These are phyloP conservation scores for Panthera uncia DNA, from an alignment of 2,113 vertebrate species.

Conservation along the genomic window DNA sequence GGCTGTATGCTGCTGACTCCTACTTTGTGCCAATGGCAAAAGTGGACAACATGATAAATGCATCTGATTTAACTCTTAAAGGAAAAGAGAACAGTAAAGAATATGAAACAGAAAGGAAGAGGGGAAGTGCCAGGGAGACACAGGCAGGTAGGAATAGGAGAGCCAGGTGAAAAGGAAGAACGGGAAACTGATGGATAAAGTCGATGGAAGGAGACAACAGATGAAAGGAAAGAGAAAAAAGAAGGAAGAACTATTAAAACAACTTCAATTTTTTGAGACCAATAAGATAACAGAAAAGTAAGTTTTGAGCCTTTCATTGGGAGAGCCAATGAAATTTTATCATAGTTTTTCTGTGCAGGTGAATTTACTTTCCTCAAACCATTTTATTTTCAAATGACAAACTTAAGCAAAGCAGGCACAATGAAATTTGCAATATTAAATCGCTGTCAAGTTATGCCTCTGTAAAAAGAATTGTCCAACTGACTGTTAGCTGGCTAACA, in stretches of 20 bases:
- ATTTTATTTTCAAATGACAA: constrained; percentile 70
- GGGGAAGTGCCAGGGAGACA: neutral
- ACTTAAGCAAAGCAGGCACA: constrained; percentile 65
- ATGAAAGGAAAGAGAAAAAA: constrained; percentile 28
- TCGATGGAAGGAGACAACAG: neutral
- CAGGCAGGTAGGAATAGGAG: neutral
- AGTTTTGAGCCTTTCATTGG: neutral
- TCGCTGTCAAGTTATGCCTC: constrained; percentile 63
- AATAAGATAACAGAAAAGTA: constrained; percentile 16
- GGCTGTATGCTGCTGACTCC: neutral
- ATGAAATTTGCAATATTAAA: constrained; percentile 67
- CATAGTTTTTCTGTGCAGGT: constrained; percentile 52
- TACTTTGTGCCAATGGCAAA: neutral
- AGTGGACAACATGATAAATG: neutral
- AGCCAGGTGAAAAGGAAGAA: neutral
- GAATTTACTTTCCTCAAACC: constrained; percentile 53
- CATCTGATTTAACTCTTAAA: constrained; percentile 37
- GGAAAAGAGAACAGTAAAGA: neutral
- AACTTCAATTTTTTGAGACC: constrained; percentile 39
- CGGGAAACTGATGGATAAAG: neutral
- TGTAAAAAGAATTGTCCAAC: constrained; percentile 57
- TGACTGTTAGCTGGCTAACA: constrained; percentile 67
- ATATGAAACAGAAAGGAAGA: neutral
- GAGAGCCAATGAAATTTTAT: constrained; percentile 39
- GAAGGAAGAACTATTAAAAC: neutral